A percentile compares a stretch with the other conserved stretches of the same genome.
These are phyloP conservation scores for Notoglanidium macrostoma DNA, from an alignment of 2,797 vertebrate species.

Conservation along the genomic window DNA sequence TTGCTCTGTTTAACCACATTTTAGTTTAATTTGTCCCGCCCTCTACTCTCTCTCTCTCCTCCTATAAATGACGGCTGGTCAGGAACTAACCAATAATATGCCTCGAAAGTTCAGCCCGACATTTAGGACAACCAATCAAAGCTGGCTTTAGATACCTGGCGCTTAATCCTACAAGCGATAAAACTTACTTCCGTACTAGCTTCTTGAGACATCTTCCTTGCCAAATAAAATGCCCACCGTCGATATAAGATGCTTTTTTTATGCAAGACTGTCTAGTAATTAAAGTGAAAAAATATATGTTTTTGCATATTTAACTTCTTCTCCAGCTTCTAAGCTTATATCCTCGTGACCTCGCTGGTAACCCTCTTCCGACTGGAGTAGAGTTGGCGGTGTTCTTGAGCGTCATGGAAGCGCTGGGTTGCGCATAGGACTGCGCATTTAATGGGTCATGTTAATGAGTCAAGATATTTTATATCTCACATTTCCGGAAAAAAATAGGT, in stretches of 20 bases:
- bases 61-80: background rate
- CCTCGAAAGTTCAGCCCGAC: background rate
- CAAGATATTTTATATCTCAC: background rate
- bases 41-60: background rate
- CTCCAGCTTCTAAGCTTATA: background rate
- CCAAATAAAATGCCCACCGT: slow-evolving; percentile 3
- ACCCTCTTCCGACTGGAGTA: slow-evolving; percentile 3
- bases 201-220: slow-evolving; percentile 47
- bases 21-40: background rate
- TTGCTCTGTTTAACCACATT: background rate
- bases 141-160: background rate
- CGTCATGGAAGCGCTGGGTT: background rate
- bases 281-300: background rate
- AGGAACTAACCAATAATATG: slow-evolving; percentile 36
- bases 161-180: background rate
- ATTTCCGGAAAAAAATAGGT: too few relatives aligned
- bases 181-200: slow-evolving; percentile 48
- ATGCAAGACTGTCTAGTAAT: slow-evolving; percentile 9
- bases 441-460: background rate
- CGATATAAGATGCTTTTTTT: background rate
- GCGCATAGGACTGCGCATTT: slow-evolving; percentile 14
- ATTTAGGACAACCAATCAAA: slow-evolving; percentile 35
- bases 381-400: background rate
- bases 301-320: slow-evolving; percentile 1
- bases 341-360: slow-evolving; percentile 32